Base-by-base conservation (phyloP, 2,888 invertebrate genomes). In the Mesopsocus fuscifrons region DNA sequence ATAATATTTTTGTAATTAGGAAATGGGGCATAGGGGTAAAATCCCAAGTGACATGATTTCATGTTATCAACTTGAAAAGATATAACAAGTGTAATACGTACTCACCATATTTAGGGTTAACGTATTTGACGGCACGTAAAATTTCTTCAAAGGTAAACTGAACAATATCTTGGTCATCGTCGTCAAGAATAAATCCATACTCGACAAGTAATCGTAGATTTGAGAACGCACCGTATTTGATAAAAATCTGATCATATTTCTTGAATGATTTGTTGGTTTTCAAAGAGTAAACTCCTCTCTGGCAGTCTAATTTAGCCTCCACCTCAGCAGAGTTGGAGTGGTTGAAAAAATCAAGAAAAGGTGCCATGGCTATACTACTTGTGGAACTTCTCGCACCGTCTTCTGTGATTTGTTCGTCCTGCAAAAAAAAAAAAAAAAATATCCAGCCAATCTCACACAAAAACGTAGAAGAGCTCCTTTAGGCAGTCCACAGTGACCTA, bases 321-420 rank as follows among this genome's bases (percentile, higher is more conserved):
- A 78, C 77, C 47, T 63, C 61, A 3, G 73, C 72, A 44, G 61
- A 55, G 47, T 69, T 66, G 42, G 76, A 74, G 56, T 91, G 91
- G 64, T 91, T 91, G 48, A 91, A 77, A 63, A 91, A 71, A 59
- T 91, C 91, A 46, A 91, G 64, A 57, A 77, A 84, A 0, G 91
- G 91, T 48, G 84, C 85, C 34, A 91, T 59, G 5, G 84, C 85
- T 61, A 65, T 49, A 47, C 57, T 57, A 48, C 61, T 68, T 20
- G 73, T 70, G n/a, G n/a, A n/a, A n/a, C n/a, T n/a, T n/a, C n/a
- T n/a, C n/a, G n/a, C n/a, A n/a, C n/a, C n/a, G n/a, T n/a, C n/a
- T n/a, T n/a, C n/a, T n/a, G n/a, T n/a, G n/a, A n/a, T n/a, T n/a
- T n/a, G n/a, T 49, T 68, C 67, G 5, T 33, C 9, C 15, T 33